phyloP scores from a whole-genome alignment of 1,140 invertebrate genomes.

The Drosophila willistoni region DNA sequence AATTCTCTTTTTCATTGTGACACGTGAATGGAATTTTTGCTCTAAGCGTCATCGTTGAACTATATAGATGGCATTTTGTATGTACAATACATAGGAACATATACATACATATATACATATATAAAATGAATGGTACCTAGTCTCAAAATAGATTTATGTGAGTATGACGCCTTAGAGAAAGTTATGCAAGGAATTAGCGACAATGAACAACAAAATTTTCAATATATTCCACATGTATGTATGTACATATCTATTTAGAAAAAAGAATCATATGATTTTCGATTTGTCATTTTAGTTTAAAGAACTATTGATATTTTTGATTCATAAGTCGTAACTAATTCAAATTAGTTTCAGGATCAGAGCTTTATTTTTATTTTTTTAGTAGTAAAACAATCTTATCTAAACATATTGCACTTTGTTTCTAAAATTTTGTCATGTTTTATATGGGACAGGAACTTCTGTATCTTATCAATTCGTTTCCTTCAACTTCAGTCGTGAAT shows the following conservation, averaged over 20 bases:
- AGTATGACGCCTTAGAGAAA: constrained; percentile 34
- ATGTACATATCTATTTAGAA: neutral
- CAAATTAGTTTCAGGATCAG: neutral
- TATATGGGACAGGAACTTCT: constrained; percentile 1
- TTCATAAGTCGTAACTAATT: too few species aligned
- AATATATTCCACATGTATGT: constrained; percentile 1
- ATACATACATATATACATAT: neutral
- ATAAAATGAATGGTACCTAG: neutral
- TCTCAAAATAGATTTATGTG: constrained; percentile 56
- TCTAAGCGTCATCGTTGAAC: constrained; percentile 8
- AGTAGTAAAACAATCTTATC: too few species aligned
- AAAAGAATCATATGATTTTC: constrained; percentile 2
- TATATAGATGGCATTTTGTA: constrained; percentile 23
- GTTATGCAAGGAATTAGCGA: constrained; percentile 55
- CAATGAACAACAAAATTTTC: constrained; percentile 17
- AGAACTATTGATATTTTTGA: neutral
- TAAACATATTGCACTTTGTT: too few species aligned
- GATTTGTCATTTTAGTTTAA: neutral
- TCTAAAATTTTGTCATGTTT: neutral
- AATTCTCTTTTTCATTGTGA: constrained; percentile 16
- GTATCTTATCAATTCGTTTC: neutral
- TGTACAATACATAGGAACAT: neutral
- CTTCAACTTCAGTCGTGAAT: neutral
- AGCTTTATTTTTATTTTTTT: neutral
- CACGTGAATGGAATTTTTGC: constrained; percentile 44